Evolutionary conservation across 2,888 invertebrate genomes (phyloP).

Genomic region (Melitaea athalia): DNA sequence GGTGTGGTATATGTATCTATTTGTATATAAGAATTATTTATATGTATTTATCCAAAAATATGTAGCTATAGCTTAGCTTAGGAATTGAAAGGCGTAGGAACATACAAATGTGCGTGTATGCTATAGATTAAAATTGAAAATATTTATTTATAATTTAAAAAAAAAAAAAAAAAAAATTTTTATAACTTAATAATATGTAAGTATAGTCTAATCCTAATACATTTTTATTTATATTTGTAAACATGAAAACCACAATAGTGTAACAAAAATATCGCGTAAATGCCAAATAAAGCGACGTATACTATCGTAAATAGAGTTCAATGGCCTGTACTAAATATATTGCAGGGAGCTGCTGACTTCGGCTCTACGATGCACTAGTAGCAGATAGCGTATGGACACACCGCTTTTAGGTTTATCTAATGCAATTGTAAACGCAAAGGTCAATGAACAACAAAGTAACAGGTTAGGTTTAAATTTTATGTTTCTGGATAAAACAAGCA

Average conservation of each 20-base stretch:
- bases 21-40: too few relatives aligned
- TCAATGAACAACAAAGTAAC: neutral
- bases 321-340: constrained; percentile 43
- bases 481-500: neutral
- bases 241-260: constrained; percentile 28
- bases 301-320: constrained; percentile 41
- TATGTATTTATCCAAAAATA: too few relatives aligned
- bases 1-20: too few relatives aligned
- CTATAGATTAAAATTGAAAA: too few relatives aligned
- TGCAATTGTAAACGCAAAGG: constrained; percentile 24
- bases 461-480: neutral
- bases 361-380: constrained; percentile 28
- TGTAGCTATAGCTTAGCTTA: too few relatives aligned
- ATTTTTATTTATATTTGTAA: constrained; percentile 1
- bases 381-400: constrained; percentile 18
- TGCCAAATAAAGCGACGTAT: constrained; percentile 38
- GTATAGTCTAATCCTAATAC: too few relatives aligned
- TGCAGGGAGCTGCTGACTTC: constrained; percentile 36
- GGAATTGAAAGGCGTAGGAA: too few relatives aligned
- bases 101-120: too few relatives aligned
- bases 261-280: constrained; percentile 40
- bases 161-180: too few relatives aligned
- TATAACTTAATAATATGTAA: too few relatives aligned
- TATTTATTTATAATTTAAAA: too few relatives aligned
- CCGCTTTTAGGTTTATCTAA: constrained; percentile 32